Base-by-base conservation (phyloP, 2,797 vertebrate genomes). In the Mormyrops attenuatus region DNA sequence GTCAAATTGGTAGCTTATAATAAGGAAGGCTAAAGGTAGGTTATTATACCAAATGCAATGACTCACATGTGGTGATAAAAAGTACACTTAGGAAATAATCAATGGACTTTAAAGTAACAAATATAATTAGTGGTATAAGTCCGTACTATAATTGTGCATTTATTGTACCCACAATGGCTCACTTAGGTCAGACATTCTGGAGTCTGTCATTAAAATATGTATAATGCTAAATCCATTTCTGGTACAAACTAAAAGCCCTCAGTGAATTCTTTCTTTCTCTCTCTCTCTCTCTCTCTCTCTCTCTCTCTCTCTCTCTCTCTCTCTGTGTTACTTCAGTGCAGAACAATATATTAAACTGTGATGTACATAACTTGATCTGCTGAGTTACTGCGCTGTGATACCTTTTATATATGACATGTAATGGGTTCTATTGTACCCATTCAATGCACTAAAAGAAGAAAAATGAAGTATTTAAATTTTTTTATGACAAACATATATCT, bases 71-170 rank as follows among this genome's bases (percentile, higher is more conserved):
- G 89, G 85, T 89, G 85, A 87, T 87, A 88, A 89, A 89, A 66
- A 55, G 85, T 89, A 87, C 89, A 87, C 89, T 89, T 87, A 88
- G 89, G 63, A 89, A 89, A 89, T 87, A 89, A 89, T 89, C 85
- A 89, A 89, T 89, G 60, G 22, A 87, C 66, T 87, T 87, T 80
- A 63, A 87, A 77, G 85, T 80, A 55, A 73, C 30, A 89, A 89
- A 89, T 87, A 89, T 89, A 87, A 89, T 89, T 87, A 77, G 89
- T 63, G 38, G 89, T 15, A 34, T 47, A 89, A 41, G 86, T 85
- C 85, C 77, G 63, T 20, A 57, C 85, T 85, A 57, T 88, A 88
- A 87, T 47, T 69, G 85, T 57, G 85, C 85, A 87, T 89, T 87
- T 89, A 80, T 87, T 89, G 50, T 69, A 88, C n/a, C 87, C 60